phyloP scores from a whole-genome alignment of 2,113 vertebrate genomes.

The Pristiophorus japonicus region DNA sequence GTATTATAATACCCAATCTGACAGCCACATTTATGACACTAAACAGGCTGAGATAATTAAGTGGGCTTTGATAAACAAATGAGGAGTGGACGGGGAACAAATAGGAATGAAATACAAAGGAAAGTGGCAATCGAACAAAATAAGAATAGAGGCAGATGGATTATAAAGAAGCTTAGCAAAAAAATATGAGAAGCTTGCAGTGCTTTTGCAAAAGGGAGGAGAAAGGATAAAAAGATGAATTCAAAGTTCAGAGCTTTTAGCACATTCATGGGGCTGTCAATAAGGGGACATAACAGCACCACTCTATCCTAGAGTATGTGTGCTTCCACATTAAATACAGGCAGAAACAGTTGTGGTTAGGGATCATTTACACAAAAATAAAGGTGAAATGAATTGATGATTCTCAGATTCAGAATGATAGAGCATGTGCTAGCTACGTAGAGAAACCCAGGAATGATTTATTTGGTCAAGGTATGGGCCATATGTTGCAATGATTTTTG shows the following conservation, averaged over 20 bases:
- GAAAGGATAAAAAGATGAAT: neutral
- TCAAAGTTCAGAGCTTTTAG: slow-evolving; percentile 19
- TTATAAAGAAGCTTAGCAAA: slow-evolving; percentile 7
- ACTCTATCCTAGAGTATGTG: neutral
- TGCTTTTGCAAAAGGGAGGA: neutral
- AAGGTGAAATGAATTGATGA: neutral
- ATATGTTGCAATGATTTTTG: neutral
- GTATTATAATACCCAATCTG: slow-evolving; percentile 37
- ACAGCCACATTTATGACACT: slow-evolving; percentile 36
- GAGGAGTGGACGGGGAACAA: neutral
- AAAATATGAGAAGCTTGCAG: neutral
- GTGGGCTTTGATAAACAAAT: slow-evolving; percentile 35
- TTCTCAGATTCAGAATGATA: neutral
- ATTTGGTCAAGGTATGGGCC: neutral
- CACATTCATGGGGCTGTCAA: neutral
- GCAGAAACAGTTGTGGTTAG: neutral
- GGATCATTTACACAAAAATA: neutral
- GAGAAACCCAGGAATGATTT: neutral
- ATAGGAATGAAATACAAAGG: slow-evolving; percentile 32
- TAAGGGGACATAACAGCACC: neutral
- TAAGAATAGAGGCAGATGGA: slow-evolving; percentile 25
- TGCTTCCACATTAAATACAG: neutral
- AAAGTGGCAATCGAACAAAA: slow-evolving; percentile 15
- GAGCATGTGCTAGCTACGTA: too few relatives aligned
- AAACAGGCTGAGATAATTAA: slow-evolving; percentile 36